phyloP scores from a whole-genome alignment of 2,888 invertebrate genomes.

The Anthrax anthrax region DNA sequence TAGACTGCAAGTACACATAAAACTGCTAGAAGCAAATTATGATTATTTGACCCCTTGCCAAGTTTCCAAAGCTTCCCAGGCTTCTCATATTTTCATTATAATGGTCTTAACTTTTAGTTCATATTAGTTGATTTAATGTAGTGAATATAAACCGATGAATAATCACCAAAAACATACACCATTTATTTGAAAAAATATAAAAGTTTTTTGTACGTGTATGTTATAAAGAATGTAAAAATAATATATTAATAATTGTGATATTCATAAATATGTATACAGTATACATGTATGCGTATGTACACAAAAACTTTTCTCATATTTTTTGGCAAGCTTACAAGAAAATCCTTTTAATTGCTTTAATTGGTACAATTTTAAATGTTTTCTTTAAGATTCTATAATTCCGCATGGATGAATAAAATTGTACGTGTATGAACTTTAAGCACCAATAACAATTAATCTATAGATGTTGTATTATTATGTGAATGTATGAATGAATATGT shows the following conservation, averaged over 20 bases:
- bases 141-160: constrained; percentile 28
- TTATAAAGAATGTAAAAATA: no score
- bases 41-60: constrained; percentile 11
- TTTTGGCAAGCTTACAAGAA: background rate
- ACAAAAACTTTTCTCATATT: background rate
- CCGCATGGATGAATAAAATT: background rate
- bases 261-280: background rate
- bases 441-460: constrained; percentile 6
- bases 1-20: no score
- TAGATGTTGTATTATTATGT: background rate
- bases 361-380: background rate
- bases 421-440: constrained; percentile 9
- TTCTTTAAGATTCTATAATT: background rate
- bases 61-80: background rate
- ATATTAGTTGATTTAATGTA: constrained; percentile 32
- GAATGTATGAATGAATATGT: background rate
- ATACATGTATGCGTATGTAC: background rate
- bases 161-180: background rate
- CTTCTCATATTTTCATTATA: constrained; percentile 1
- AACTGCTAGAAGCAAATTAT: constrained; percentile 10
- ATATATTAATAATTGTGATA: no score
- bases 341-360: background rate
- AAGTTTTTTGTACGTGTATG: no score
- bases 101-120: constrained; percentile 20
- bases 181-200: no score